Percentiles rank a stretch among this genome's conserved stretches.
Evolutionary conservation across 35 echinoderm and acorn worm species (phyloP).

Genomic region (Apostichopus californicus): DNA sequence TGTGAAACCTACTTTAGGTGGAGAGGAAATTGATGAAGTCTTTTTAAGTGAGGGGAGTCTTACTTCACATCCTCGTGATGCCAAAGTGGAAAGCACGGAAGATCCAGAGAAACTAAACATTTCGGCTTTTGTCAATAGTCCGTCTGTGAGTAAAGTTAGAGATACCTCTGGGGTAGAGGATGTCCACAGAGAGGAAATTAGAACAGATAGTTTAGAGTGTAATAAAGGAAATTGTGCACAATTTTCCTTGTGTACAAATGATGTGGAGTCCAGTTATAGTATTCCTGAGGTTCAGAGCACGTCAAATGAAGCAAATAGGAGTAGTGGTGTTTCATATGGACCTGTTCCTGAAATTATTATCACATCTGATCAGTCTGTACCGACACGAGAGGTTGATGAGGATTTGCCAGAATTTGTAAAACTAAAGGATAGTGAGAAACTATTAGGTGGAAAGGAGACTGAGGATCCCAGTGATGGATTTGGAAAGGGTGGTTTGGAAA

Average conservation of each 20-base stretch:
- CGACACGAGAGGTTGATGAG: not conserved
- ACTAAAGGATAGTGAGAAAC: not conserved
- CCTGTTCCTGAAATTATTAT: constrained; percentile 29
- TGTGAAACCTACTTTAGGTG: no score
- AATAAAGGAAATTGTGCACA: no score
- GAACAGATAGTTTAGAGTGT: no score
- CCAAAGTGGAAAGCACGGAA: not conserved
- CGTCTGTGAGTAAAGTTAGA: not conserved
- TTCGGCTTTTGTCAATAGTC: not conserved
- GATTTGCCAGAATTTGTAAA: not conserved
- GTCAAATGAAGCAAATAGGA: not conserved
- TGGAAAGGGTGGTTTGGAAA: not conserved
- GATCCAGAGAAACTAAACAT: not conserved
- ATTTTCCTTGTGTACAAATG: not conserved
- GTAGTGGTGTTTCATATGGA: no score
- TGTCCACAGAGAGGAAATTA: not conserved
- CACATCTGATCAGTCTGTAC: not conserved
- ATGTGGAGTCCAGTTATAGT: not conserved
- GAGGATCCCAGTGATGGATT: not conserved
- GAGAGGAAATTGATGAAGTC: no score
- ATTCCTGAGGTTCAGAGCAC: not conserved
- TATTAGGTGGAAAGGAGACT: not conserved
- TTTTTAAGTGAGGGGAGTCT: not conserved
- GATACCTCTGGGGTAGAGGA: not conserved
- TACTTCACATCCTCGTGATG: not conserved